Conservation (phyloP, 2,797 vertebrate species). For the Heterohyrax brucei region DNA sequence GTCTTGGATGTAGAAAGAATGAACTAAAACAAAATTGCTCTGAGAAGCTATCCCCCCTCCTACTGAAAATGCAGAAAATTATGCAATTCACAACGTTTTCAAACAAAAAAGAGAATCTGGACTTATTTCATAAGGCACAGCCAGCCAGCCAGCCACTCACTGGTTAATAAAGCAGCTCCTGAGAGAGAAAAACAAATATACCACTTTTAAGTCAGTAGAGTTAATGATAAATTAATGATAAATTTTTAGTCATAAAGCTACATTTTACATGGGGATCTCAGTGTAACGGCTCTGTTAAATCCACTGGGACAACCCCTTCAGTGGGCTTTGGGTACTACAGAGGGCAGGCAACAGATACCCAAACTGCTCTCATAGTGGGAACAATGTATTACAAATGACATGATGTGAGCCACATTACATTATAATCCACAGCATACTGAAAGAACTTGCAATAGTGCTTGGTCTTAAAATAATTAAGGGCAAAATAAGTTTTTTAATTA, state of each 20-base stretch:
- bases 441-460: constrained; percentile 20
- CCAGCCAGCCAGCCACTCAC: neutral
- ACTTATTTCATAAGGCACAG: constrained; percentile 33
- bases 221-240: neutral
- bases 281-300: constrained; percentile 9
- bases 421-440: neutral
- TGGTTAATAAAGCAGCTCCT: constrained; percentile 35
- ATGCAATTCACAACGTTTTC: constrained; percentile 44
- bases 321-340: neutral
- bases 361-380: neutral
- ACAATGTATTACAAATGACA: constrained; percentile 15
- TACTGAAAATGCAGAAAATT: neutral
- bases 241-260: constrained; percentile 24
- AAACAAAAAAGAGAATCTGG: constrained; percentile 25
- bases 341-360: neutral
- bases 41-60: neutral
- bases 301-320: neutral
- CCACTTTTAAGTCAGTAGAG: constrained; percentile 42
- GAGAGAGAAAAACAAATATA: constrained; percentile 31
- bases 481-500: neutral
- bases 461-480: neutral
- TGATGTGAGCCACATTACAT: neutral
- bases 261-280: constrained; percentile 23
- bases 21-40: neutral
- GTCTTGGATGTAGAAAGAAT: constrained; percentile 30